phyloP scores from a whole-genome alignment of 2,888 invertebrate genomes.

The Melieria crassipennis region DNA sequence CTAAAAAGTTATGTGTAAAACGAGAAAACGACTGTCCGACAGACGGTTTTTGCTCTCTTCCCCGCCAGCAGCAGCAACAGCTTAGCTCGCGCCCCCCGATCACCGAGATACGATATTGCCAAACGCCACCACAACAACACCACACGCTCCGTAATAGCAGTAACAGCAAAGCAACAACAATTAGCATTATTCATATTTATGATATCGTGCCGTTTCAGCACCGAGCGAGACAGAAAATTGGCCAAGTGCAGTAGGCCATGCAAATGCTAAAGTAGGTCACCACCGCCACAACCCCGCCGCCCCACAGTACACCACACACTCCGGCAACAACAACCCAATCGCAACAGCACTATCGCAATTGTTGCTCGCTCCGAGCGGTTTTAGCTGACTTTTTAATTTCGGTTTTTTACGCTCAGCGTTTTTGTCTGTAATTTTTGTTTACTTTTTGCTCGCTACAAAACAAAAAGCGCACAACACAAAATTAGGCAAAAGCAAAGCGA shows the following conservation, averaged over 20 bases:
- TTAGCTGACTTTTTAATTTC: not conserved
- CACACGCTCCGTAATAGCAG: not conserved
- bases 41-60: too few species aligned
- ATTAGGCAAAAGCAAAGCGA: constrained; percentile 18
- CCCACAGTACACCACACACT: not conserved
- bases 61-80: too few species aligned
- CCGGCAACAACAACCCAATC: not conserved
- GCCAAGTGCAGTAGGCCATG: constrained; percentile 68
- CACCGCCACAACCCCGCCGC: constrained; percentile 36
- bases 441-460: constrained; percentile 36
- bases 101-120: not conserved
- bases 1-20: too few species aligned
- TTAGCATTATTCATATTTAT: constrained; percentile 32
- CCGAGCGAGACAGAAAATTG: constrained; percentile 63
- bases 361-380: not conserved
- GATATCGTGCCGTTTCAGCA: constrained; percentile 33
- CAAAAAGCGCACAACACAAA: not conserved
- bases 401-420: not conserved
- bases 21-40: too few species aligned
- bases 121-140: not conserved
- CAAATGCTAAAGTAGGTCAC: constrained; percentile 64
- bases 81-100: not conserved
- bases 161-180: constrained; percentile 10
- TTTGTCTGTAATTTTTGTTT: constrained; percentile 9
- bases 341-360: too few species aligned